Evolutionary conservation across 2,797 vertebrate species (phyloP), one percentile per base, ranked within the genome.

Genomic region (Danio tinwini): DNA sequence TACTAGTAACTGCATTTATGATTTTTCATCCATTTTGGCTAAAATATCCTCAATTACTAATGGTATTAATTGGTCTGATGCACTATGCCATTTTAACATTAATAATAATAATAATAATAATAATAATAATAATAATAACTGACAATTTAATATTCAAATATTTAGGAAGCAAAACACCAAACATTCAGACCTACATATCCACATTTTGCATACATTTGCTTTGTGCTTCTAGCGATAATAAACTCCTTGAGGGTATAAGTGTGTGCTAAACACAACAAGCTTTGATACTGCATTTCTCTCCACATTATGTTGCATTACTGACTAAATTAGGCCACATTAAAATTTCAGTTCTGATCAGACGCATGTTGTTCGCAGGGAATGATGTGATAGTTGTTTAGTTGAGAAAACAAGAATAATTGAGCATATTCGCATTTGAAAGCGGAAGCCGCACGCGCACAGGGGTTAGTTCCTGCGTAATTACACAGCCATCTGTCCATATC

Each of bases 401-500:
- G 14, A 44, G 17, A 63, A 72, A 47, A 64, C 75, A 69, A 70
- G n/a, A 53, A 70, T 42, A 40, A 45, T 52, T 55, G 49, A 70
- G 14, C 59, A 39, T 55, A 64, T 63, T 63, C 19, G 5, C 19
- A 16, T 47, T 64, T 14, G 52, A 64, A 63, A 80, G 49, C 1
- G 52, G 69, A 65, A 64, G 61, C 49, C 62, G 74, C 77, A 72
- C 78, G 49, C 40, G 16, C 73, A 75, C 58, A 72, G 53, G 74
- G 82, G 80, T 85, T 84, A 82, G 79, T 84, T 85, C 84, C 86
- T 84, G 84, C 78, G 70, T 82, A 83, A 84, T 87, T 85, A 80
- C 81, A 77, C 81, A 81, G 76, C 86, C 82, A 87, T 85, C 84
- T 85, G 86, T 83, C 81, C 65, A 12, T 49, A 64, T 71, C 59